Percentiles rank a stretch among this genome's conserved stretches.
Conservation (phyloP, 2,797 vertebrate species). For the Luscinia megarhynchos region DNA sequence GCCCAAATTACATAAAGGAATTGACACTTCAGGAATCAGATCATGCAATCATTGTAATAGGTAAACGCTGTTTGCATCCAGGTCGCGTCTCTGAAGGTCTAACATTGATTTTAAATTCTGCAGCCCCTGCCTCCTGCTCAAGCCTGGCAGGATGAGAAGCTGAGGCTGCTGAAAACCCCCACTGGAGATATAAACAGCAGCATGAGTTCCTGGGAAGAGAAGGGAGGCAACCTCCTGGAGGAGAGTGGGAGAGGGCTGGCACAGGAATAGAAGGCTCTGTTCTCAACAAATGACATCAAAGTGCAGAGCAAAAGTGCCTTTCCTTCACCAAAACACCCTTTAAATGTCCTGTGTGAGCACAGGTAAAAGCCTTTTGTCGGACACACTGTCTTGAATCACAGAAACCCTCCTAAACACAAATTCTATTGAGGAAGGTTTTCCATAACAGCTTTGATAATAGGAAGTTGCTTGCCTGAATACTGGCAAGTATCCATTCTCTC, state of each 20-base stretch:
- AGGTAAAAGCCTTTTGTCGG: neutral
- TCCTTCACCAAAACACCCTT: neutral
- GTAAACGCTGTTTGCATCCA: neutral
- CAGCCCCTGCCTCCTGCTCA: neutral
- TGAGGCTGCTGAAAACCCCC: neutral
- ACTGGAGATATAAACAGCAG: rapidly evolving
- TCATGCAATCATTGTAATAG: neutral
- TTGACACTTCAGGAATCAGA: neutral
- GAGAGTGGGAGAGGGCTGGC: neutral
- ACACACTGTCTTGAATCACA: neutral
- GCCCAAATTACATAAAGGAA: neutral
- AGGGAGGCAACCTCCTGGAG: neutral
- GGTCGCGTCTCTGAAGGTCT: neutral
- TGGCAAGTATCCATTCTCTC: neutral
- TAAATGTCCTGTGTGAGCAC: neutral
- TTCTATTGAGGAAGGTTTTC: neutral
- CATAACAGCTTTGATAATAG: neutral
- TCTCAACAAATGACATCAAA: neutral
- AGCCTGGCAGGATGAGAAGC: neutral
- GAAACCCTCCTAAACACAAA: neutral
- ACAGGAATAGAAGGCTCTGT: neutral
- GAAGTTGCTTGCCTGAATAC: neutral
- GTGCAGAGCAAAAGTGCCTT: neutral
- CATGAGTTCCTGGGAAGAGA: neutral
- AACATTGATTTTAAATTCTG: neutral